A percentile compares a stretch with the other conserved stretches of the same genome.
Evolutionary conservation across 2,797 vertebrate genomes (phyloP).

Genomic region (Gymnothorax javanicus): DNA sequence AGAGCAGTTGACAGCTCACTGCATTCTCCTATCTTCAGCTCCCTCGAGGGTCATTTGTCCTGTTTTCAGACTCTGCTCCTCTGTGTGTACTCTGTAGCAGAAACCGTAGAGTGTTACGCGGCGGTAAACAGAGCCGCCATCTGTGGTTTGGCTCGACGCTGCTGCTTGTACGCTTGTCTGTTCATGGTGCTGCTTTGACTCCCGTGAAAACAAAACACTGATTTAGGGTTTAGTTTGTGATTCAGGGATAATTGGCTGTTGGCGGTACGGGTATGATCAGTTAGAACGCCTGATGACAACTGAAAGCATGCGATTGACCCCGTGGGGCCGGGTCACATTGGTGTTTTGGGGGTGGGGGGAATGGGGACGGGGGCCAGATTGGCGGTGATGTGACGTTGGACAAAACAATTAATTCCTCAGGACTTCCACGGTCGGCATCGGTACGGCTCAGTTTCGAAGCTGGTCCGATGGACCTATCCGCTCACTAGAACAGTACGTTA

Average conservation of each 20-base stretch:
- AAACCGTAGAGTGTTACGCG: conserved; percentile 23
- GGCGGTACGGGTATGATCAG: no score
- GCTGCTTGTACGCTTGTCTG: background rate
- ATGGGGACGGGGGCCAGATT: conserved; percentile 25
- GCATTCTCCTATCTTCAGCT: conserved; percentile 29
- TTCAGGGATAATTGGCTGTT: no score
- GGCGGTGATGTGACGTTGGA: conserved; percentile 48
- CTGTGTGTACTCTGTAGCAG: conserved; percentile 49
- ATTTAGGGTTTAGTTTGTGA: no score
- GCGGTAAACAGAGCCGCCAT: conserved; percentile 38
- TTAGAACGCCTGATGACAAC: conserved; percentile 65
- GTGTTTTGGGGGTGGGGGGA: conserved; percentile 28
- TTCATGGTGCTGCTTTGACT: no score
- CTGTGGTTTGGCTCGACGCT: conserved; percentile 13
- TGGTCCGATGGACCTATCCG: no score
- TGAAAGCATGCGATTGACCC: conserved; percentile 69
- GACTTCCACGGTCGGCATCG: background rate
- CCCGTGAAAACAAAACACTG: no score
- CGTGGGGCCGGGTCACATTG: conserved; percentile 65
- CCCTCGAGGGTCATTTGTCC: conserved; percentile 53
- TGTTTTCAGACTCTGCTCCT: conserved; percentile 42
- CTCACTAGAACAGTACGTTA: no score
- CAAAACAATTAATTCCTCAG: conserved; percentile 60
- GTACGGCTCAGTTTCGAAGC: no score
- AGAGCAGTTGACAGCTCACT: background rate